Evolutionary conservation across 2,888 invertebrate genomes (phyloP).

Genomic region (Cephus spinipes): DNA sequence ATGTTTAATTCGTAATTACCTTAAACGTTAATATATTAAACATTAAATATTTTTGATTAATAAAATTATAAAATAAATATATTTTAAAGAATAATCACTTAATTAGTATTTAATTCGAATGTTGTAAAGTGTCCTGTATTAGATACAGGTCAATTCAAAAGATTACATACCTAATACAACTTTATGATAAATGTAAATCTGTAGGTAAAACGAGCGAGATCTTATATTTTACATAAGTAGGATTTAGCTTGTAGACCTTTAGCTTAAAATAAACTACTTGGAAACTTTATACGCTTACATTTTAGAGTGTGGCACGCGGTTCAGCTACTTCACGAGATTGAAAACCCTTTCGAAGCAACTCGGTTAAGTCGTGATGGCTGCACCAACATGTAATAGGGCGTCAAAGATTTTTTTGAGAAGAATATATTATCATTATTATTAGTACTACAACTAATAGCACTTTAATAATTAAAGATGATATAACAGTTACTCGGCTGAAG

Average conservation of each 20-base stretch:
- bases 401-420: too few relatives aligned
- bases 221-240: not conserved
- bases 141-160: not conserved
- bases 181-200: not conserved
- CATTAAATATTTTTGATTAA: not conserved
- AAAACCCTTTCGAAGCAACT: not conserved
- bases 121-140: not conserved
- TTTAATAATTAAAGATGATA: too few relatives aligned
- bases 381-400: too few relatives aligned
- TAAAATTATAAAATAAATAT: not conserved
- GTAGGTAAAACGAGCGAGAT: not conserved
- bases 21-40: not conserved
- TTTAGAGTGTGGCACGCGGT: not conserved
- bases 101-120: not conserved
- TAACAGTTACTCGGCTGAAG: too few relatives aligned
- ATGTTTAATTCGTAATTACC: too few relatives aligned
- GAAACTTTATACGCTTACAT: not conserved
- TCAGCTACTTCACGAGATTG: not conserved
- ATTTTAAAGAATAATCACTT: not conserved
- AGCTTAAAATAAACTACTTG: not conserved
- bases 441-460: too few relatives aligned
- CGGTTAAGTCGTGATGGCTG: not conserved
- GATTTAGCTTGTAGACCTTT: not conserved
- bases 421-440: too few relatives aligned
- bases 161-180: too few relatives aligned